phyloP scores from a whole-genome alignment of 1,140 invertebrate species.

The Lithobius niger region DNA sequence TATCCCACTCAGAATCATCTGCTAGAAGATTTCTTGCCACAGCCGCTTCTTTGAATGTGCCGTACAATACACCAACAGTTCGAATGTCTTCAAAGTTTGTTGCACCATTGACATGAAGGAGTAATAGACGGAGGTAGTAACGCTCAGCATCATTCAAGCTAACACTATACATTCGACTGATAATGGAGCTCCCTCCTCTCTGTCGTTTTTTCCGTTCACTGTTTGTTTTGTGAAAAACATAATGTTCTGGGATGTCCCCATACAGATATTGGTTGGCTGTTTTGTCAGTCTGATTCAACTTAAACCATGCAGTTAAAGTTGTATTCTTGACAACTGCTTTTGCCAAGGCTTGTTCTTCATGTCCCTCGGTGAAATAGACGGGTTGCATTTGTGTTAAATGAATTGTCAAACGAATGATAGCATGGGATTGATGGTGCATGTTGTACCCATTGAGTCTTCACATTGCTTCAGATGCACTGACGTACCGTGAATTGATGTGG shows the following conservation, averaged over 20 bases:
- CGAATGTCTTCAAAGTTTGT: not conserved
- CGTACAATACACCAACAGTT: not conserved
- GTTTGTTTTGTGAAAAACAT: not conserved
- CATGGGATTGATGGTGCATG: slow-evolving; percentile 28
- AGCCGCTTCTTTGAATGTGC: no score
- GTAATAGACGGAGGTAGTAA: not conserved
- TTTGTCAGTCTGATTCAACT: not conserved
- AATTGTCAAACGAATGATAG: slow-evolving; percentile 31
- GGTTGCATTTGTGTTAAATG: slow-evolving; percentile 27
- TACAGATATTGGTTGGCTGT: not conserved
- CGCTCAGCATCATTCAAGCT: not conserved
- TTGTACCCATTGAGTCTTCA: slow-evolving; percentile 30
- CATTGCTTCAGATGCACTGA: slow-evolving; percentile 31
- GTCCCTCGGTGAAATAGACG: not conserved
- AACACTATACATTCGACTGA: not conserved
- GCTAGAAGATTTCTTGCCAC: not conserved
- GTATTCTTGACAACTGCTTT: not conserved
- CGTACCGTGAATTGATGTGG: slow-evolving; percentile 30
- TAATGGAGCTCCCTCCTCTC: not conserved
- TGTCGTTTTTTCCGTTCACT: not conserved
- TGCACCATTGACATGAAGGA: not conserved
- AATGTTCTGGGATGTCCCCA: no score
- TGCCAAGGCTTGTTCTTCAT: not conserved
- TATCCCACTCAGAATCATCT: not conserved
- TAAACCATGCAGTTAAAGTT: not conserved